phyloP scores from a whole-genome alignment of 2,797 vertebrate species.

The Alca torda region DNA sequence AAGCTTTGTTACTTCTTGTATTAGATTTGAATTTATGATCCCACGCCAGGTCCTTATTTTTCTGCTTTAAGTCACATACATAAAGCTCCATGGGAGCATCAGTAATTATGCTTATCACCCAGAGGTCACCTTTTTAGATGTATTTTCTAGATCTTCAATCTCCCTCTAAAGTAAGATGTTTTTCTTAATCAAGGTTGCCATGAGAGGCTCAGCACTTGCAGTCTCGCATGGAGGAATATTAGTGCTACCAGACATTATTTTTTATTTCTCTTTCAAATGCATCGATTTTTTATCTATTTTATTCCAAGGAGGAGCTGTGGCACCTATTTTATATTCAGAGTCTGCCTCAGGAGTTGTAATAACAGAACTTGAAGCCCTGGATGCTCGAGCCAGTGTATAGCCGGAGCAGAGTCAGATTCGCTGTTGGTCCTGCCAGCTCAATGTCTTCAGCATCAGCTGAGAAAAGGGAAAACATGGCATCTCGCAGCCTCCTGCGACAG shows the following conservation, averaged over 20 bases:
- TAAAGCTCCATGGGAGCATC: neutral
- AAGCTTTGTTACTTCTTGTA: neutral
- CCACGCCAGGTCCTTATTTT: neutral
- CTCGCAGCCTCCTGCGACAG: neutral
- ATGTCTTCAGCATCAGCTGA: neutral
- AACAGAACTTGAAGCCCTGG: neutral
- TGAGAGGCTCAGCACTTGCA: neutral
- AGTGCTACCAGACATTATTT: neutral
- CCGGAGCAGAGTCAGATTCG: neutral
- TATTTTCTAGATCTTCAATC: neutral
- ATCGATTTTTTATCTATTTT: slow-evolving; percentile 41
- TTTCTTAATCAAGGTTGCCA: neutral
- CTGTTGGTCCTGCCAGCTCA: neutral
- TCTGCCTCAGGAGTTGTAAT: neutral
- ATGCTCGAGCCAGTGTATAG: neutral
- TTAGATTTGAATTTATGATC: neutral
- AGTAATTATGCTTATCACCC: neutral
- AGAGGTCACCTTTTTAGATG: neutral
- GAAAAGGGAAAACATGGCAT: neutral
- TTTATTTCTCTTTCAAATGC: slow-evolving; percentile 44
- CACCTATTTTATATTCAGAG: slow-evolving; percentile 35
- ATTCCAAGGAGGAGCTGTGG: neutral
- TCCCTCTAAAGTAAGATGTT: neutral
- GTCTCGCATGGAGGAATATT: neutral
- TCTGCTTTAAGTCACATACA: neutral